Base-by-base conservation (phyloP, 2,888 invertebrate genomes). In the Caenorhabditis macrosperma region DNA sequence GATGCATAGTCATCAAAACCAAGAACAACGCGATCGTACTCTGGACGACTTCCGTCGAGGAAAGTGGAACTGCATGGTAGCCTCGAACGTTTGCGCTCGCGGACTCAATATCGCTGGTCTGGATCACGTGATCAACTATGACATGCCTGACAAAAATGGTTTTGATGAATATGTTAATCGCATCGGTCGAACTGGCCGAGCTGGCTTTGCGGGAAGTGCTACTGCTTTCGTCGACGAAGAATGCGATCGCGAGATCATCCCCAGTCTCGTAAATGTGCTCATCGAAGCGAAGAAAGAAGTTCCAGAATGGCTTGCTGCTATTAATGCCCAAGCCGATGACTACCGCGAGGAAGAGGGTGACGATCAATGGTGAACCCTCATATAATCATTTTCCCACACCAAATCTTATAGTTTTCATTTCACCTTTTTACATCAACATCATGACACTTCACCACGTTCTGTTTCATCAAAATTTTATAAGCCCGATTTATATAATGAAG, bases 131-230 rank as follows among this genome's bases (percentile, higher is more conserved):
- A 78, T 78, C 61, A 78, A 78, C 44, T 78, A 72, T 41, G 72
- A 78, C 33, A 60, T 78, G 71, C 78, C 78, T 0, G 57, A 50
- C 26, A 46, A 35, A n/a, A 50, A 59, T 1, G 68, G 59, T 2
- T 78, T 74, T 17, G 78, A 78, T 15, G 78, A 78, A 35, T 78
- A 78, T 24, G 74, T 78, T 9, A 78, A 78, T 28, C 67, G 78
- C 7, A 78, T 78, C 26, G 78, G 78, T 41, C 67, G 78, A 26
- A 78, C 78, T n/a, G 78, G 60, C 7, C 12, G 78, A 41, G 78
- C 78, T 30, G 78, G 78, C 35, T 74, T 67, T 41, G 38, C 52
- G 28, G 78, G 78, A 33, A 20, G 20, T 10, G 60, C 78, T 2
- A 78, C 78, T 10, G 44, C 78, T 15, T 78, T 78, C 41, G 38